Base-by-base conservation (phyloP, 2,888 invertebrate genomes). In the Cacoxenus indagator region DNA sequence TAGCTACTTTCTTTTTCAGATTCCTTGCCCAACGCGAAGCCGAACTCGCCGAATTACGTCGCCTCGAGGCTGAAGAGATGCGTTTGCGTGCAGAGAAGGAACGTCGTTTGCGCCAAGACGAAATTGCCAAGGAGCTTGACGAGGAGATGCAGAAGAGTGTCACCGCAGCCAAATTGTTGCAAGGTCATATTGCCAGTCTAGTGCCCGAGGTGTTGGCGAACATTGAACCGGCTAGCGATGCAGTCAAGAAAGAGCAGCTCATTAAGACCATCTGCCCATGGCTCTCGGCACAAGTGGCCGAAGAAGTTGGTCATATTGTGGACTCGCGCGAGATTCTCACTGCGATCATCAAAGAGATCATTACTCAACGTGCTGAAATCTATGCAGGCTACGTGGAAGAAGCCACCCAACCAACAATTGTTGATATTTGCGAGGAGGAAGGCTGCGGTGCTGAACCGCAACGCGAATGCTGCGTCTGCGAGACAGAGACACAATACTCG, bases 141-240 rank as follows among this genome's bases (percentile, higher is more conserved):
- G 90, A 89, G 74, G 94, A 94, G 88, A 94, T 94, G 81, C 93
- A 95, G 78, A 93, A 94, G 84, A 93, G 95, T 71, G 93, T 95
- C 46, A 94, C 94, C 0, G 95, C 95, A 0, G 92, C 94, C 27
- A 93, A 94, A 73, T 91, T 97, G 71, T 92, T 96, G 84, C 94
- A 94, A 81, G 95, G 95, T 72, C 96, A 96, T 88, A 92, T 97
- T 86, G 94, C 94, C 26, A 95, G 95, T 87, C 90, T 97, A 83
- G 90, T 97, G 82, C 96, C 96, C 17, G 91, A 93, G 64, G 95
- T 96, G 75, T 90, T 96, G 76, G 94, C 94, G 78, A 94, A 93
- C 65, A 90, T 97, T 54, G 88, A 88, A 72, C 87, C 89, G 8
- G 84, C 86, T 65, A 83, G 84, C 17, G 87, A 89, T 76, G 86